Evolutionary conservation across 2,888 invertebrate species (phyloP).

Genomic region (Cephus spinipes): DNA sequence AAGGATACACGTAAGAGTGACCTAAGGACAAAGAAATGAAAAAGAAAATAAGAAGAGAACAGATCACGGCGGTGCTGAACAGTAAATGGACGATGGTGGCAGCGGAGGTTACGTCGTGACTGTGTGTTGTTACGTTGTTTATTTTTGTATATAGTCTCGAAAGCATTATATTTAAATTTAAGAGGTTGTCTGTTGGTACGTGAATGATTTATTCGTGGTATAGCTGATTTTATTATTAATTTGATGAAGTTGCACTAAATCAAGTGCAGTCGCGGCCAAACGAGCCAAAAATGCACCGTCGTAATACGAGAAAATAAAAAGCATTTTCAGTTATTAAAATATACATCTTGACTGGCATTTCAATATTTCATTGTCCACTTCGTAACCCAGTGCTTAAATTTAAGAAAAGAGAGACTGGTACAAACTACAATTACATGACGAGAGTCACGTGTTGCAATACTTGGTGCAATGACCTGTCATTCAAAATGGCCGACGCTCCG

Average conservation of each 20-base stretch:
- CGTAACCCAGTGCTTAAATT: background rate
- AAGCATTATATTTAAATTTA: constrained; percentile 48
- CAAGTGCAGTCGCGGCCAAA: constrained; percentile 8
- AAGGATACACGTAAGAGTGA: background rate
- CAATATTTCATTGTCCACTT: background rate
- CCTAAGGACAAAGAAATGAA: background rate
- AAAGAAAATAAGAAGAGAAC: background rate
- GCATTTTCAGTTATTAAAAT: constrained; percentile 23
- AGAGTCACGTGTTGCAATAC: background rate
- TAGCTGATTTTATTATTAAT: constrained; percentile 38
- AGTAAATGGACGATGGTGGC: background rate
- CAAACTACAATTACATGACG: background rate
- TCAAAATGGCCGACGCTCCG: background rate
- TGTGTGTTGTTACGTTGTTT: constrained; percentile 50
- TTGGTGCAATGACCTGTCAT: background rate
- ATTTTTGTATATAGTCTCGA: constrained; percentile 42
- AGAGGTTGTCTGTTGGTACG: constrained; percentile 56
- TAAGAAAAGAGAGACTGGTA: background rate
- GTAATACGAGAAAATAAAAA: constrained; percentile 21
- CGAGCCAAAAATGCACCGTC: constrained; percentile 8
- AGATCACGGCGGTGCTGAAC: background rate
- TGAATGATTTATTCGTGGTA: constrained; percentile 48
- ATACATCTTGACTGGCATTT: background rate
- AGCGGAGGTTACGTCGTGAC: constrained; percentile 36
- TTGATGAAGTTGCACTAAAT: constrained; percentile 22